These are phyloP conservation scores for Gymnarchus niloticus DNA, from an alignment of 2,113 vertebrate genomes.

Conservation along the genomic window DNA sequence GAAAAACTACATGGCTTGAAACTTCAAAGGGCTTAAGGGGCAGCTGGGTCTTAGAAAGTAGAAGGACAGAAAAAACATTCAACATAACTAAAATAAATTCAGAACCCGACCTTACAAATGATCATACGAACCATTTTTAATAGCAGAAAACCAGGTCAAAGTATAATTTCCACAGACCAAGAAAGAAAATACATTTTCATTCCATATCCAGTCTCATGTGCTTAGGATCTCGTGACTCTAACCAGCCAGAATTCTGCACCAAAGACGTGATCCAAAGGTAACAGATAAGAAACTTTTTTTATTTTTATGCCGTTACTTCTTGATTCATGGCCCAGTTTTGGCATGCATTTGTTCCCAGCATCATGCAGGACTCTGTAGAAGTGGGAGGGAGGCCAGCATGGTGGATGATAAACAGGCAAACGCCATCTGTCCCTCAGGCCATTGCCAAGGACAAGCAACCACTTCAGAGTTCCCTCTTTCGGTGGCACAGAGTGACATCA, in stretches of 20 bases:
- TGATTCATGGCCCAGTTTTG: neutral
- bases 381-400: constrained; percentile 34
- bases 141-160: neutral
- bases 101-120: neutral
- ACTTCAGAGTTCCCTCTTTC: constrained; percentile 19
- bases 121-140: neutral
- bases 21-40: too few species aligned
- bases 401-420: constrained; percentile 37
- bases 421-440: constrained; percentile 47
- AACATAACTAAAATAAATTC: neutral
- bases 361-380: neutral
- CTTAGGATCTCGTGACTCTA: neutral
- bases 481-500: constrained; percentile 19
- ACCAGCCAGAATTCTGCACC: neutral
- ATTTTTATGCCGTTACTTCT: neutral
- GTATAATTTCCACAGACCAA: neutral
- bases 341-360: neutral
- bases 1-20: too few species aligned
- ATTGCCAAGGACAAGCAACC: constrained; percentile 35
- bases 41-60: too few species aligned
- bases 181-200: neutral
- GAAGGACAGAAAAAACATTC: neutral
- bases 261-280: neutral
- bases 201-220: neutral
- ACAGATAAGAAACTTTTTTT: neutral